Evolutionary conservation across 2,888 invertebrate genomes (phyloP).

Genomic region (Macaria notata): DNA sequence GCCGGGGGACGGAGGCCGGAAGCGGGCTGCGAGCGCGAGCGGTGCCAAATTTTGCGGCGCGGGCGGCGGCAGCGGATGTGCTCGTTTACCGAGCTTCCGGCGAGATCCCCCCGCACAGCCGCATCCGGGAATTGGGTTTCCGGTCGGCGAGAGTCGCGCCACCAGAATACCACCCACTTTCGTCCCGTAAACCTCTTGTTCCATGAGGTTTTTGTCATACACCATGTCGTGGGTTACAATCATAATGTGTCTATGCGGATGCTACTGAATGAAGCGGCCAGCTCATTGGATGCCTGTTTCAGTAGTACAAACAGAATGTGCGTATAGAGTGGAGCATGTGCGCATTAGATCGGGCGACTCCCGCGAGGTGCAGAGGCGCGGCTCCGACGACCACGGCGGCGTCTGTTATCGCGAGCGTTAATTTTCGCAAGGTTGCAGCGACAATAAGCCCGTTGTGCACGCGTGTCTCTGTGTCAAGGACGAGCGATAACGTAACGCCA

Average conservation of each 20-base stretch:
- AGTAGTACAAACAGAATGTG: not conserved
- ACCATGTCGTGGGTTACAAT: no score
- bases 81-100: conserved; percentile 81
- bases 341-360: conserved; percentile 32
- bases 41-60: conserved; percentile 82
- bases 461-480: conserved; percentile 80
- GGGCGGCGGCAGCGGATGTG: conserved; percentile 80
- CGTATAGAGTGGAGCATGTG: conserved; percentile 40
- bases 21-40: conserved; percentile 77
- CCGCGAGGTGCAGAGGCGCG: conserved; percentile 36
- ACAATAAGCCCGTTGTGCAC: conserved; percentile 76
- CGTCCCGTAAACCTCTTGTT: conserved; percentile 57
- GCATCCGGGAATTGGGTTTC: conserved; percentile 82
- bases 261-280: no score
- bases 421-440: conserved; percentile 78
- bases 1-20: conserved; percentile 77
- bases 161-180: conserved; percentile 75
- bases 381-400: conserved; percentile 42
- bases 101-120: conserved; percentile 79
- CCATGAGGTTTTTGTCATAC: conserved; percentile 10
- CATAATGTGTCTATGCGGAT: no score
- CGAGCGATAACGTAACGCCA: conserved; percentile 68
- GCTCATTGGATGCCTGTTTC: no score
- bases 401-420: conserved; percentile 65
- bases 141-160: conserved; percentile 76